Evolutionary conservation across 2,888 invertebrate species (phyloP), one percentile per base, ranked within the genome.

Genomic region (Dynastes hyllus): DNA sequence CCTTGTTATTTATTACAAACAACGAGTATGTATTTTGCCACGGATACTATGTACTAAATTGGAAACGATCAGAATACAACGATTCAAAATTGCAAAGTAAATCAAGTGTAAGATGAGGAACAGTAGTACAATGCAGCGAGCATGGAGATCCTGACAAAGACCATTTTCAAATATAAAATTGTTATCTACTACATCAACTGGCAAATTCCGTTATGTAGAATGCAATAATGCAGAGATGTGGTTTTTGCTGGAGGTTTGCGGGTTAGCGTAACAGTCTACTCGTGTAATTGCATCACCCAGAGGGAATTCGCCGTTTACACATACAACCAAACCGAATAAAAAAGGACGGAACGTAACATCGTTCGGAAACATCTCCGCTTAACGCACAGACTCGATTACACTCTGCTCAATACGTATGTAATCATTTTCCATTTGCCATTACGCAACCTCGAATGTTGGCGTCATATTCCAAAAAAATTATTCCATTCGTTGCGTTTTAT

Each of bases 151-250:
- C 3, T 1, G 45, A 67, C 67, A 50, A 67, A 67, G 67, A 50
- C 50, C 67, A 67, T 50, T 45, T 45, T 50, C 67, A 67, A 67
- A 45, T 67, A 67, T 50, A 67, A 67, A 67, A 67, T 67, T 67
- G 27, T 67, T 67, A 67, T 67, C 67, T 27, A 45, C 50, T 22
- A 22, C 67, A 67, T 67, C 67, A 67, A 67, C 50, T 67, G 50
- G 45, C 45, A 67, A 67, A 67, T 67, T 67, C 50, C 32, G 70
- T 53, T 70, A 51, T 29, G 32, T 55, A 53, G 70, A 70, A 51
- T 70, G 67, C 67, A 67, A 45, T 67, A 67, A 67, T 70, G 70
- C 53, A 70, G 51, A 70, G 53, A 70, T 70, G 70, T 29, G 70
- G 70, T 70, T 70, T 70, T 70, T 70, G 70, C 53, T 27, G n/a